Conservation (phyloP, 1,140 invertebrate species). For the Harlomillsia oculata region DNA sequence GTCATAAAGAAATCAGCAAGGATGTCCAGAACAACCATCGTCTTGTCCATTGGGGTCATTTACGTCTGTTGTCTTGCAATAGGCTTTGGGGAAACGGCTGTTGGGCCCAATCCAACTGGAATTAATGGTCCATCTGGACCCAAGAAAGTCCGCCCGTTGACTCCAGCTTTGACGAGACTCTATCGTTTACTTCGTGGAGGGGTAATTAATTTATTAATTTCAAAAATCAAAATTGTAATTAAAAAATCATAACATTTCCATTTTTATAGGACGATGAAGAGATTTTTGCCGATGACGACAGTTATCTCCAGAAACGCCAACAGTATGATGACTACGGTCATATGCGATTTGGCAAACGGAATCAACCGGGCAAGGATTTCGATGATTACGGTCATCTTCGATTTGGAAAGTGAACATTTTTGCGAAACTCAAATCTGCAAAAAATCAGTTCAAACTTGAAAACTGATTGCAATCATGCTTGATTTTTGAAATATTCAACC, state of each 20-base stretch:
- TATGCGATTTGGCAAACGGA: conserved; percentile 49
- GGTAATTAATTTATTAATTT: conserved; percentile 10
- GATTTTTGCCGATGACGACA: conserved; percentile 48
- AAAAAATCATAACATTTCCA: not conserved
- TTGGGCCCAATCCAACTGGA: not conserved
- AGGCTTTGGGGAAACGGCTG: not conserved
- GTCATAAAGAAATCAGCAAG: not conserved
- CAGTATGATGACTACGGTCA: conserved; percentile 55
- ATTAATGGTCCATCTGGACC: not conserved
- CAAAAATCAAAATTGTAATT: not conserved
- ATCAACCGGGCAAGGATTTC: conserved; percentile 39
- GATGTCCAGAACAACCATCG: conserved; percentile 6
- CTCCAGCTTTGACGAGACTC: conserved; percentile 9
- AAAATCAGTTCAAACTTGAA: too few species aligned
- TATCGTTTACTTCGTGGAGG: conserved; percentile 18
- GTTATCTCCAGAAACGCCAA: conserved; percentile 46
- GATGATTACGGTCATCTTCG: conserved; percentile 61
- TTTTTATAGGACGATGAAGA: conserved; percentile 36
- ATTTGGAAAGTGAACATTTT: conserved; percentile 45
- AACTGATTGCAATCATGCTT: too few species aligned
- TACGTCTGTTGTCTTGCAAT: conserved; percentile 8
- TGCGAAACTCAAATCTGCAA: too few species aligned
- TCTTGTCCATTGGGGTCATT: conserved; percentile 7
- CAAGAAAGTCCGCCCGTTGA: conserved; percentile 20
- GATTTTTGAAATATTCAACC: too few species aligned